Percentiles rank a stretch among this genome's conserved stretches.
Evolutionary conservation across 2,113 vertebrate genomes (phyloP).

Genomic region (Limanda limanda): DNA sequence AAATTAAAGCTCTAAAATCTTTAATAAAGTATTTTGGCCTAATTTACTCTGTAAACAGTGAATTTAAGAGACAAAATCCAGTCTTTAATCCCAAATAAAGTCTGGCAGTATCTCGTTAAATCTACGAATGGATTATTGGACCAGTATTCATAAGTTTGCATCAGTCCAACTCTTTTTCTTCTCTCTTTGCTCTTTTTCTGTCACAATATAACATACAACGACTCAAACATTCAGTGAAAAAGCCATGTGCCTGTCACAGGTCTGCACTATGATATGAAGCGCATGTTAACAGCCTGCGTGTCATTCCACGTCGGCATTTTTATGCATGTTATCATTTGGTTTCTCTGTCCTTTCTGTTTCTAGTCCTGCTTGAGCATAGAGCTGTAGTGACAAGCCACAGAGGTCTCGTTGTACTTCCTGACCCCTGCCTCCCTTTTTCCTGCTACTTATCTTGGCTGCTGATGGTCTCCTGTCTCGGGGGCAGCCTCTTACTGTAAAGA

Average conservation of each 20-base stretch:
- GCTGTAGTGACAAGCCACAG: slow-evolving; percentile 54
- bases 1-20: background rate
- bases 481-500: slow-evolving; percentile 10
- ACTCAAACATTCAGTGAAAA: slow-evolving; percentile 1
- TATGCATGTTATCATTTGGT: slow-evolving; percentile 77
- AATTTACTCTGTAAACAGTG: background rate
- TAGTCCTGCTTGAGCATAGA: slow-evolving; percentile 63
- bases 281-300: slow-evolving; percentile 72
- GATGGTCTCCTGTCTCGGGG: slow-evolving; percentile 20
- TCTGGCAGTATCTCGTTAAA: background rate
- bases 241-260: slow-evolving; percentile 48
- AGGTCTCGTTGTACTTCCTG: slow-evolving; percentile 41
- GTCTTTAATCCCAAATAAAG: background rate
- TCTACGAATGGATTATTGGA: background rate
- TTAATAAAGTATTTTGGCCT: background rate
- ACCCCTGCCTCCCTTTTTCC: slow-evolving; percentile 34
- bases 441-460: slow-evolving; percentile 34
- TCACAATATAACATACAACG: slow-evolving; percentile 22
- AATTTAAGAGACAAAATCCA: background rate
- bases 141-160: background rate
- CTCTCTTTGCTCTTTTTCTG: slow-evolving; percentile 37
- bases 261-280: slow-evolving; percentile 53
- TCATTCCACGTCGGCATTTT: slow-evolving; percentile 67
- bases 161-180: slow-evolving; percentile 24
- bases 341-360: slow-evolving; percentile 59